Evolutionary conservation across 2,888 invertebrate species (phyloP).

Genomic region (Lycophotia porphyrea): DNA sequence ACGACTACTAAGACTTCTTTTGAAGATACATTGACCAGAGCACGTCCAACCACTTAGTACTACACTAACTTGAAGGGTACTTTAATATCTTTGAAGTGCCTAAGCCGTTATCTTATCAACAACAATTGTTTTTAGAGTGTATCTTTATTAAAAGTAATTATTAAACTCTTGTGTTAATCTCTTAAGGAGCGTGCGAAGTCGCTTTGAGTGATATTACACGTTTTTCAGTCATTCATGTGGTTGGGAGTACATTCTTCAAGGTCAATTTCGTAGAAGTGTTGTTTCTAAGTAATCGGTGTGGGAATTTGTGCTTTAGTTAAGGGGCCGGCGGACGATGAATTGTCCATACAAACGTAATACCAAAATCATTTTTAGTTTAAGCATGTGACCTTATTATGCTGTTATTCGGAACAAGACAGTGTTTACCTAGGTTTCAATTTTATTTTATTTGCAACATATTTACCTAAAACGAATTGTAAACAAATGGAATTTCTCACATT

Average conservation of each 20-base stretch:
- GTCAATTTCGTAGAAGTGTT: not conserved
- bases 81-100: conserved; percentile 14
- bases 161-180: not conserved
- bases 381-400: too few species aligned
- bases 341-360: too few species aligned
- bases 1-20: too few species aligned
- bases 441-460: too few species aligned
- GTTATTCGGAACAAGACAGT: too few species aligned
- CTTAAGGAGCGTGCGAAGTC: conserved; percentile 35
- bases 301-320: too few species aligned
- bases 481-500: too few species aligned
- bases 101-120: conserved; percentile 10
- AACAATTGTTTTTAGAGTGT: conserved; percentile 21
- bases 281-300: not conserved
- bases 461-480: too few species aligned
- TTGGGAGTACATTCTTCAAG: not conserved
- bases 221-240: conserved; percentile 7
- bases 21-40: not conserved
- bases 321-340: too few species aligned
- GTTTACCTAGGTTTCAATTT: too few species aligned
- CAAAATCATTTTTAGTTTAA: too few species aligned
- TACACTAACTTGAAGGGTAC: not conserved
- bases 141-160: conserved; percentile 32
- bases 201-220: not conserved
- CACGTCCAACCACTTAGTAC: not conserved